Conservation (phyloP, 1,140 invertebrate genomes). For the Ips typographus region DNA sequence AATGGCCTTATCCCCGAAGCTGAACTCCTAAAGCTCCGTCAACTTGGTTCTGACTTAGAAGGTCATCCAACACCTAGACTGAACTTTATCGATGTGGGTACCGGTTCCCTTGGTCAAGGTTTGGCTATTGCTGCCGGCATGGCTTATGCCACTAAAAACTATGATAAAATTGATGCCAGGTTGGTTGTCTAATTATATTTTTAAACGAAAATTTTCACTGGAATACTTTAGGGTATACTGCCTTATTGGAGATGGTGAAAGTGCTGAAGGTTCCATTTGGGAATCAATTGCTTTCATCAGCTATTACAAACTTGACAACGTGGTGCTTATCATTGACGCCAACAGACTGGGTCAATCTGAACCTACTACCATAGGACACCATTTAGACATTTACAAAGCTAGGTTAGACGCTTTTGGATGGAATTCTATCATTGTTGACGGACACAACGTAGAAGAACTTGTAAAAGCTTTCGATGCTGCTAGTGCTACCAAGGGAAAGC, state of each 20-base stretch:
- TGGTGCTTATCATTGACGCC: slow-evolving; percentile 95
- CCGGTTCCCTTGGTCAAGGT: slow-evolving; percentile 98
- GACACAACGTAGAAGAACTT: slow-evolving; percentile 89
- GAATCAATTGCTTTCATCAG: slow-evolving; percentile 95
- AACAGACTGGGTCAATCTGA: slow-evolving; percentile 97
- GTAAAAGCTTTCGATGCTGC: slow-evolving; percentile 86
- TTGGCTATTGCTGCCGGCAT: slow-evolving; percentile 94
- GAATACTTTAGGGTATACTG: slow-evolving; percentile 63
- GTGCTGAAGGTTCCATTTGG: slow-evolving; percentile 98
- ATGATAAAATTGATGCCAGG: slow-evolving; percentile 89
- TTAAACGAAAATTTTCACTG: not conserved
- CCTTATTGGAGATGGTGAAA: slow-evolving; percentile 96
- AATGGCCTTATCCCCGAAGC: slow-evolving; percentile 84
- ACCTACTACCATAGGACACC: slow-evolving; percentile 87
- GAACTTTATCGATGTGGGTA: slow-evolving; percentile 97
- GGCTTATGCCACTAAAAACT: slow-evolving; percentile 97
- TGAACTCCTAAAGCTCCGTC: slow-evolving; percentile 87
- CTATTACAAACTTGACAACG: slow-evolving; percentile 94
- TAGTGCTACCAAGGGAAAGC: slow-evolving; percentile 73
- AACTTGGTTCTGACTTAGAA: slow-evolving; percentile 92
- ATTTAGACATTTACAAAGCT: slow-evolving; percentile 86
- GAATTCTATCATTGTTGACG: slow-evolving; percentile 92
- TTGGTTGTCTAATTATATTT: slow-evolving; percentile 48
- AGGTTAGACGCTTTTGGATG: slow-evolving; percentile 91
- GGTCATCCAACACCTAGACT: slow-evolving; percentile 97